A percentile compares a stretch with the other conserved stretches of the same genome.
Conservation (phyloP, 2,888 invertebrate genomes). For the Ophonus ardosiacus region DNA sequence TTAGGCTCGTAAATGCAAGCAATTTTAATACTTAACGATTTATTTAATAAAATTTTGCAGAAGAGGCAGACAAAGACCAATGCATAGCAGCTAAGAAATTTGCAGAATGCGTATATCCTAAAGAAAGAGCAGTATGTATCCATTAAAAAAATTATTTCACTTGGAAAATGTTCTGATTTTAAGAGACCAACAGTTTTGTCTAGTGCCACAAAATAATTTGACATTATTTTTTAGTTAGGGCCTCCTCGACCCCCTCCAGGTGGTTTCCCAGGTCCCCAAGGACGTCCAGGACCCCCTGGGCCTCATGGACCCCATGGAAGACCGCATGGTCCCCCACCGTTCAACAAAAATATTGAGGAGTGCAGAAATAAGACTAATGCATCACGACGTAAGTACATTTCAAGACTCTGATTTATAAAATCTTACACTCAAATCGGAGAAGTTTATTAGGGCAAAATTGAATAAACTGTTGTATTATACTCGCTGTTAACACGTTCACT, state of each 20-base stretch:
- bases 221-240: background rate
- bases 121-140: conserved; percentile 21
- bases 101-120: conserved; percentile 43
- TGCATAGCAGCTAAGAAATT: conserved; percentile 43
- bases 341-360: conserved; percentile 18
- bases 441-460: no score
- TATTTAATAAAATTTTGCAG: conserved; percentile 29
- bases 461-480: no score
- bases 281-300: background rate
- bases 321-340: background rate
- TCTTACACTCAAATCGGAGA: no score
- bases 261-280: background rate
- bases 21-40: background rate
- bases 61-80: conserved; percentile 20
- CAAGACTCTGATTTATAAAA: no score
- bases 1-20: no score
- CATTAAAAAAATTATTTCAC: background rate
- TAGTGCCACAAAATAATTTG: no score
- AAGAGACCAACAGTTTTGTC: no score
- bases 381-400: background rate
- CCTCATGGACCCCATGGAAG: background rate
- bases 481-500: no score
- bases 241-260: conserved; percentile 9
- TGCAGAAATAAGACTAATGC: conserved; percentile 36
- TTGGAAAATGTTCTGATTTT: no score